Percentiles rank a stretch among this genome's conserved stretches.
Conservation (phyloP, 1,140 invertebrate genomes). For the Orius laevigatus region DNA sequence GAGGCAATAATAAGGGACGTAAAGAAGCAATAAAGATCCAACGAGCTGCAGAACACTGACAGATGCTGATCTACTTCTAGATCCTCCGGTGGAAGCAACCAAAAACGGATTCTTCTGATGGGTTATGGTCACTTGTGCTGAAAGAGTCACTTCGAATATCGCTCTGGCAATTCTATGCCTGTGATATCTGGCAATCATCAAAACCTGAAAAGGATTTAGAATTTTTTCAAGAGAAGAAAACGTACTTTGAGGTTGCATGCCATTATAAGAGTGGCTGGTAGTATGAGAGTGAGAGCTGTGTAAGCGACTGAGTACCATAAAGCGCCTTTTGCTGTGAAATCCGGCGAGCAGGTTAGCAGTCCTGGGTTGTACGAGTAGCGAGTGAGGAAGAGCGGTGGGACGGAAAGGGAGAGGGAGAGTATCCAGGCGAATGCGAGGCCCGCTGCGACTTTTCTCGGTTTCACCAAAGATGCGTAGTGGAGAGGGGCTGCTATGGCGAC, state of each 20-base stretch:
- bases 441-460: slow-evolving; percentile 37
- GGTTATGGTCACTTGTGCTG: slow-evolving; percentile 66
- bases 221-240: neutral
- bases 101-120: slow-evolving; percentile 59
- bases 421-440: slow-evolving; percentile 33
- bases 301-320: slow-evolving; percentile 46
- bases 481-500: slow-evolving; percentile 50
- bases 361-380: slow-evolving; percentile 35
- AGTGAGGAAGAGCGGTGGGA: slow-evolving; percentile 30
- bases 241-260: slow-evolving; percentile 49
- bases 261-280: slow-evolving; percentile 50
- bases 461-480: slow-evolving; percentile 55
- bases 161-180: slow-evolving; percentile 66
- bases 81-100: slow-evolving; percentile 25
- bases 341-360: slow-evolving; percentile 43
- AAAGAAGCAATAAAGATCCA: slow-evolving; percentile 50
- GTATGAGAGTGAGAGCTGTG: slow-evolving; percentile 40
- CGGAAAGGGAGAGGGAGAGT: slow-evolving; percentile 28
- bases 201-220: slow-evolving; percentile 31
- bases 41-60: slow-evolving; percentile 44
- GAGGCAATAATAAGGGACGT: slow-evolving; percentile 53
- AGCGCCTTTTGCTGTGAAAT: slow-evolving; percentile 37
- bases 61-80: slow-evolving; percentile 45
- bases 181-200: slow-evolving; percentile 64
- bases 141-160: slow-evolving; percentile 67